Base-by-base conservation (phyloP, 2,113 vertebrate species). In the Ornithorhynchus anatinus region DNA sequence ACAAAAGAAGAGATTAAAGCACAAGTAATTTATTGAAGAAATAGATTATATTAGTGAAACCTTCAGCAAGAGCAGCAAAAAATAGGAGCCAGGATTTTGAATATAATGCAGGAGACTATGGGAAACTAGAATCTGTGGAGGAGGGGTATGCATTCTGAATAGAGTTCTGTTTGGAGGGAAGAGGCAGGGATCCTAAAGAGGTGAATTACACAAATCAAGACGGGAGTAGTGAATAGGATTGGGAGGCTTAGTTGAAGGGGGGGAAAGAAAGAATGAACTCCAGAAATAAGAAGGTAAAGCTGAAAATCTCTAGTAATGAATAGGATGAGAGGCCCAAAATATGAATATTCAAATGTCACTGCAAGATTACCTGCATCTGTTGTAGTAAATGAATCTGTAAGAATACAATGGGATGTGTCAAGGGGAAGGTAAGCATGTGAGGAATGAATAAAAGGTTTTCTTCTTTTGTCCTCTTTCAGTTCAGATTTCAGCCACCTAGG, bases 21-120 rank as follows among this genome's bases (percentile, higher is more conserved):
- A 80, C 73, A 69, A 70, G 63, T 71, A 75, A 87, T 84, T 80
- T 75, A 70, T 79, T 81, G 57, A 85, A 85, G 83, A 75, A 81
- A 75, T 65, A 84, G 83, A 84, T 85, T 84, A 85, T 84, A 69
- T 84, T 80, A 71, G 74, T 76, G 83, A 84, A 80, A 85, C 75
- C 52, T 84, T 88, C 73, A 73, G 79, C 84, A 79, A 84, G 75
- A 75, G 66, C 69, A 39, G 75, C 35, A 14, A 61, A 77, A 84
- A 17, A 29, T 81, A 63, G 78, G 73, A 84, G 63, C 56, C 67
- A 77, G 81, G 53, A 64, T 56, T 84, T 85, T 73, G 64, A 67
- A 77, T 79, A 59, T 54, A 68, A 82, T 57, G 52, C 59, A 79
- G 63, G 72, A 67, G 81, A 76, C 67, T 47, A 78, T n/a, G n/a